These are phyloP conservation scores for Panopea generosa DNA, from an alignment of 2,888 invertebrate species.

Conservation along the genomic window DNA sequence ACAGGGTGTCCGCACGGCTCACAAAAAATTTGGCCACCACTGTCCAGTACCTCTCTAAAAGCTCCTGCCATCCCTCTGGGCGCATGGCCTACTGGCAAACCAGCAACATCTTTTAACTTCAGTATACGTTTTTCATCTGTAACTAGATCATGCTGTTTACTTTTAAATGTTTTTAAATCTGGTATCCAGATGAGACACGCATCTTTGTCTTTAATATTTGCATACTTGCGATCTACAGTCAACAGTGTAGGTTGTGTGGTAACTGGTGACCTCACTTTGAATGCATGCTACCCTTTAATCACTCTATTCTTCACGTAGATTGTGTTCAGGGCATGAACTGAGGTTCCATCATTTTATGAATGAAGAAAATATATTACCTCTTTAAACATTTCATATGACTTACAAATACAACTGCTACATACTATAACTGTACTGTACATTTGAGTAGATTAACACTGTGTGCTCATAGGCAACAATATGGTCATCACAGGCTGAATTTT, in stretches of 20 bases:
- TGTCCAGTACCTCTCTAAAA: slow-evolving; percentile 16
- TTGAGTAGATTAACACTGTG: too few relatives aligned
- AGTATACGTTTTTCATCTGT: slow-evolving; percentile 20
- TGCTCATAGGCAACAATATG: too few relatives aligned
- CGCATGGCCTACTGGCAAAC: slow-evolving; percentile 26
- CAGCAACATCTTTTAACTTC: slow-evolving; percentile 18
- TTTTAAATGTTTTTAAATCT: slow-evolving; percentile 7
- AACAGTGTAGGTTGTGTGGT: slow-evolving; percentile 5
- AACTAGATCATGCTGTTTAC: slow-evolving; percentile 1
- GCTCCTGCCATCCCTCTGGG: slow-evolving; percentile 14
- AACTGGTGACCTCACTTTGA: slow-evolving; percentile 10
- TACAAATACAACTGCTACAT: too few relatives aligned
- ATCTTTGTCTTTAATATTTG: slow-evolving; percentile 11
- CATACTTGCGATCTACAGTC: slow-evolving; percentile 10
- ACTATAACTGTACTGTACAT: too few relatives aligned
- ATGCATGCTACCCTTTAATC: slow-evolving; percentile 17
- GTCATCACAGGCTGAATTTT: too few relatives aligned
- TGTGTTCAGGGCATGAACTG: neutral
- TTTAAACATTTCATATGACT: too few relatives aligned
- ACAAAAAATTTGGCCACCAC: slow-evolving; percentile 11
- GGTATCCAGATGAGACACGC: slow-evolving; percentile 20
- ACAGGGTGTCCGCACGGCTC: slow-evolving; percentile 13
- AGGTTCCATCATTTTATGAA: neutral
- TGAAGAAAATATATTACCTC: too few relatives aligned
- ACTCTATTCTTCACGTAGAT: slow-evolving; percentile 1